Evolutionary conservation across 2,888 invertebrate species (phyloP).

Genomic region (Oasisia sp.): DNA sequence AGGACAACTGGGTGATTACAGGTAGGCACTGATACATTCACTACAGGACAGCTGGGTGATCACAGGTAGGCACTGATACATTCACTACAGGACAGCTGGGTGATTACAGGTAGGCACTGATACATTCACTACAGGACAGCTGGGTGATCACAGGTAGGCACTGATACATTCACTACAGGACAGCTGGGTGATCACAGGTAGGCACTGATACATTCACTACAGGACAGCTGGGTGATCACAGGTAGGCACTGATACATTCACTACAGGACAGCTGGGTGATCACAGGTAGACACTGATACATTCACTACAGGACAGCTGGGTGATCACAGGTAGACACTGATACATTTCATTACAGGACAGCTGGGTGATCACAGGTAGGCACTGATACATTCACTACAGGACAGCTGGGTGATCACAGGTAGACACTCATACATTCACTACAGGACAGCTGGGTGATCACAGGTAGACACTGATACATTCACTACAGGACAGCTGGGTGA

Average conservation of each 20-base stretch:
- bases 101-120: slow-evolving; percentile 35
- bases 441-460: slow-evolving; percentile 34
- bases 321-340: slow-evolving; percentile 35
- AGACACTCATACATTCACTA: too few relatives aligned
- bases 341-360: too few relatives aligned
- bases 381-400: too few relatives aligned
- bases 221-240: slow-evolving; percentile 33
- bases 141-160: slow-evolving; percentile 37
- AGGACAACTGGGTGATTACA: slow-evolving; percentile 33
- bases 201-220: too few relatives aligned
- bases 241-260: slow-evolving; percentile 34
- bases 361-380: slow-evolving; percentile 37
- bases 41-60: slow-evolving; percentile 32
- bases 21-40: slow-evolving; percentile 34
- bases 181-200: slow-evolving; percentile 37
- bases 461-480: slow-evolving; percentile 33
- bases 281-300: slow-evolving; percentile 35
- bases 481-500: slow-evolving; percentile 29
- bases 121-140: too few relatives aligned
- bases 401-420: slow-evolving; percentile 36
- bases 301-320: slow-evolving; percentile 30
- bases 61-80: slow-evolving; percentile 35
- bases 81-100: slow-evolving; percentile 30
- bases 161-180: too few relatives aligned
- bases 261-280: slow-evolving; percentile 32